A percentile compares a stretch with the other conserved stretches of the same genome.
Evolutionary conservation across 92 coral and sea anemone species (phyloP).

Genomic region (Phenganax stokvisi): DNA sequence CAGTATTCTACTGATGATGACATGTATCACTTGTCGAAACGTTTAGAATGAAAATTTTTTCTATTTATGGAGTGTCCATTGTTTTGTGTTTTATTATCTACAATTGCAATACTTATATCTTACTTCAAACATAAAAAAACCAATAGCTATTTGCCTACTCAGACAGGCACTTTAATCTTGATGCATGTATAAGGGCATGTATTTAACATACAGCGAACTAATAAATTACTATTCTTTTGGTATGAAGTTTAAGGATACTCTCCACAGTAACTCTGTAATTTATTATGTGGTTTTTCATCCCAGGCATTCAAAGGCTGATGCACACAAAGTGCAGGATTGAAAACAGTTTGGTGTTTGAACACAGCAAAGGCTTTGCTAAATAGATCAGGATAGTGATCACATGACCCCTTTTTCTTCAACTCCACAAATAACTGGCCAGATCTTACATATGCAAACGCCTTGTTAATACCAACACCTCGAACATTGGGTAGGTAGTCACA

Average conservation of each 20-base stretch:
- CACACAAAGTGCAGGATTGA: slow-evolving; percentile 17
- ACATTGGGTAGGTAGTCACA: slow-evolving; percentile 51
- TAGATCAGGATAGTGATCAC: slow-evolving; percentile 23
- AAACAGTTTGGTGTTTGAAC: slow-evolving; percentile 49
- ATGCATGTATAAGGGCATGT: not conserved
- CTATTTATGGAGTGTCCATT: no score
- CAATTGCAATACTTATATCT: not conserved
- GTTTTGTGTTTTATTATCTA: no score
- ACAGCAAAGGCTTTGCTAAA: slow-evolving; percentile 42
- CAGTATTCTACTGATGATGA: no score
- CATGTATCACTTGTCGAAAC: no score
- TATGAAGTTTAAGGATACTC: slow-evolving; percentile 45
- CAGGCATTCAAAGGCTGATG: slow-evolving; percentile 44
- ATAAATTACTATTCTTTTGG: not conserved
- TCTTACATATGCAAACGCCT: slow-evolving; percentile 41
- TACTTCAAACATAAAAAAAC: not conserved
- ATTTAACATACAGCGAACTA: not conserved
- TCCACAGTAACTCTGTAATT: slow-evolving; percentile 48
- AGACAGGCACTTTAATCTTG: no score
- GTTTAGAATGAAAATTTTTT: no score
- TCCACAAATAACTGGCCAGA: slow-evolving; percentile 30
- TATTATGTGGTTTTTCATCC: slow-evolving; percentile 41
- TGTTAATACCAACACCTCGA: slow-evolving; percentile 50
- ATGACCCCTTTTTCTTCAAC: slow-evolving; percentile 36
- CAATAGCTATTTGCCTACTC: not conserved